Percentiles rank a stretch among this genome's conserved stretches.
Evolutionary conservation across 2,113 vertebrate species (phyloP).

Genomic region (Crocuta crocuta): DNA sequence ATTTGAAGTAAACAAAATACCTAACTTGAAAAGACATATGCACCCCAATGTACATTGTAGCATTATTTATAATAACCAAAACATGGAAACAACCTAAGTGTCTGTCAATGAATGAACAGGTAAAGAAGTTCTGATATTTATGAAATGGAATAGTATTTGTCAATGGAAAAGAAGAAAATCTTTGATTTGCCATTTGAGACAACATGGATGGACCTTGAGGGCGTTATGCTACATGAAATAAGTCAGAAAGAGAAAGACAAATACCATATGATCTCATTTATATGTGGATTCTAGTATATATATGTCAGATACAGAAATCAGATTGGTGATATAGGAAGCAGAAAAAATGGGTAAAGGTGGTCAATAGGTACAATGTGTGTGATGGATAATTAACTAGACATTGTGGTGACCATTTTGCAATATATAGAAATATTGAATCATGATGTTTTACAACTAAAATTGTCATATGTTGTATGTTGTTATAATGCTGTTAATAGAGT

Average conservation of each 20-base stretch:
- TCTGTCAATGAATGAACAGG: neutral
- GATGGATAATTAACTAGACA: neutral
- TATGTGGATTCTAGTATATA: neutral
- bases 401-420: neutral
- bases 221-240: neutral
- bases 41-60: neutral
- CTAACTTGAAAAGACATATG: neutral
- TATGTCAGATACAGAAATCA: neutral
- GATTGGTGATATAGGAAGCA: neutral
- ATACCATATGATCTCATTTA: neutral
- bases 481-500: neutral
- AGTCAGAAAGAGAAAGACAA: neutral
- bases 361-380: neutral
- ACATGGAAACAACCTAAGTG: neutral
- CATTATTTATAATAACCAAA: neutral
- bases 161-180: neutral
- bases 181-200: neutral
- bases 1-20: neutral
- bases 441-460: neutral
- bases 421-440: neutral
- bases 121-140: neutral
- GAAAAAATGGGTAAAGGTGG: neutral
- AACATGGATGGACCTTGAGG: neutral
- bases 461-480: neutral
- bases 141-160: neutral